Conservation (phyloP, 2,888 invertebrate species). For the Agonopterix subpropinquella region DNA sequence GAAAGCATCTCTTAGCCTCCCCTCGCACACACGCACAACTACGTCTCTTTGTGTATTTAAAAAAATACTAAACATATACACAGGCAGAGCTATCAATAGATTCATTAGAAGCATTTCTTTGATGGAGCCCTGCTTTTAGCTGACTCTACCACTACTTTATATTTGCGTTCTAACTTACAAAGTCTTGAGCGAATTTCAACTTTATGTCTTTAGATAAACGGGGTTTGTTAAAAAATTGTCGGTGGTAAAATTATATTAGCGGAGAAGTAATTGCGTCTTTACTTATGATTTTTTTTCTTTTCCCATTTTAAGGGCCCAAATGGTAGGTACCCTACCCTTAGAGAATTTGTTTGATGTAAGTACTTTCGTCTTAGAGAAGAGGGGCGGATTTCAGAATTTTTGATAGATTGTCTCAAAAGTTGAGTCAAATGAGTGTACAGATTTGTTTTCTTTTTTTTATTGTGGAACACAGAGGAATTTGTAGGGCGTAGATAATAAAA, state of each 20-base stretch:
- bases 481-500: too few relatives aligned
- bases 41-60: slow-evolving; percentile 45
- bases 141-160: slow-evolving; percentile 32
- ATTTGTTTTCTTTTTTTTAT: too few relatives aligned
- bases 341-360: slow-evolving; percentile 34
- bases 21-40: slow-evolving; percentile 53
- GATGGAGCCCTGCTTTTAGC: slow-evolving; percentile 67
- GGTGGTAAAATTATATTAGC: slow-evolving; percentile 26
- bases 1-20: slow-evolving; percentile 72
- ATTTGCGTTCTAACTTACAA: slow-evolving; percentile 15
- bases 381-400: slow-evolving; percentile 13
- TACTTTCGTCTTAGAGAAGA: slow-evolving; percentile 17
- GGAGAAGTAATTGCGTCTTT: slow-evolving; percentile 69
- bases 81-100: slow-evolving; percentile 65
- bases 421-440: too few relatives aligned
- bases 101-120: slow-evolving; percentile 74
- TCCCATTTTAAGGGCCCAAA: slow-evolving; percentile 41
- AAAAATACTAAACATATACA: slow-evolving; percentile 58
- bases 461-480: too few relatives aligned
- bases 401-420: slow-evolving; percentile 6
- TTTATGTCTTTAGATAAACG: background rate
- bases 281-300: slow-evolving; percentile 51
- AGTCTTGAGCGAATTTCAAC: slow-evolving; percentile 7
- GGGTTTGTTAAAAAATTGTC: background rate
- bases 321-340: slow-evolving; percentile 26